Base-by-base conservation (phyloP, 2,888 invertebrate species). In the Zootermopsis nevadensis region DNA sequence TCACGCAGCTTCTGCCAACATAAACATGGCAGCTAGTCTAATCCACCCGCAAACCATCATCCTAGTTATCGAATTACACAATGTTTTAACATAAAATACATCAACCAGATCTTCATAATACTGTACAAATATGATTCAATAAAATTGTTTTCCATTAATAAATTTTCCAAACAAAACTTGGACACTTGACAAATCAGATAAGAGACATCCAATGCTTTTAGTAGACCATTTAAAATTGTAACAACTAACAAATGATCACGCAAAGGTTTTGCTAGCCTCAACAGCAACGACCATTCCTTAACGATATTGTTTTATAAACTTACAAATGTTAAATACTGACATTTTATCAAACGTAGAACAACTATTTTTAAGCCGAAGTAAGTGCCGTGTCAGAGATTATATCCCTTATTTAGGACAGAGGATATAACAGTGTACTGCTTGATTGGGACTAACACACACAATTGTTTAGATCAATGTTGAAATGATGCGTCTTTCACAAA, bases 91-190 rank as follows among this genome's bases (percentile, higher is more conserved):
- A 38, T 42, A 74, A 42, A 30, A 24, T 74, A 74, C 74, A 74
- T 38, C n/a, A 74, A 74, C 74, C 74, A 74, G 74, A 74, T 74
- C 74, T 38, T 38, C 38, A 38, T 74, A 74, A 74, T 74, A 74
- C 74, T 74, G 74, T 74, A 74, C 74, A 74, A 22, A n/a, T 69
- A 33, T 69, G 30, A 33, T 69, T 33, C 69, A 60, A 33, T 66
- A 80, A 24, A 66, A 35, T 27, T 38, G 66, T 33, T 22, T 35
- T 80, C 67, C 38, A 67, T 38, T n/a, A 66, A 80, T 38, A 74
- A 69, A 0, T 69, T 69, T 69, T 69, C 2, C 30, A 33, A 1
- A 33, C 30, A 69, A 33, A 30, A 19, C 2, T 69, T 33, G 15
- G 33, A 74, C 74, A 74, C 38, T 74, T 74, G 35, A 74, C 74